A percentile compares a stretch with the other conserved stretches of the same genome.
Conservation (phyloP, 1,140 invertebrate genomes). For the Popillia japonica region DNA sequence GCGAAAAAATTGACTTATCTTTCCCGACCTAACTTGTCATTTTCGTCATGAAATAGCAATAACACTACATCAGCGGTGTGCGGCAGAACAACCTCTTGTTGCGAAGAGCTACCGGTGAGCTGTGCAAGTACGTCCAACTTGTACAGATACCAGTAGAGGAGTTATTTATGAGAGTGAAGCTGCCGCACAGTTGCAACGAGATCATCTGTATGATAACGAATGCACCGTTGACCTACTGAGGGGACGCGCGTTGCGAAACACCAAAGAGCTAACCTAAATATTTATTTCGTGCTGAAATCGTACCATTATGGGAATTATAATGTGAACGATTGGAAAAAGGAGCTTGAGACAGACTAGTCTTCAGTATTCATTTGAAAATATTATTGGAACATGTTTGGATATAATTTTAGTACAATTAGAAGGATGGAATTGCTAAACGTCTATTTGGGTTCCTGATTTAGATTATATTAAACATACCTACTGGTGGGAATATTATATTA, state of each 20-base stretch:
- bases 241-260: slow-evolving; percentile 13
- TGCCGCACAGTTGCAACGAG: slow-evolving; percentile 17
- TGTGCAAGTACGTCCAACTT: not conserved
- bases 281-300: slow-evolving; percentile 12
- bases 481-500: too few species aligned
- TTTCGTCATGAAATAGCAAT: slow-evolving; percentile 35
- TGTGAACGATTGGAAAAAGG: not conserved
- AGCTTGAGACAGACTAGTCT: too few species aligned
- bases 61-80: slow-evolving; percentile 22
- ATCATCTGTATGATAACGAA: slow-evolving; percentile 34
- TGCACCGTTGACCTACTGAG: slow-evolving; percentile 32
- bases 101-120: slow-evolving; percentile 7
- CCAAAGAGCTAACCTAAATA: slow-evolving; percentile 30
- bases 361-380: too few species aligned
- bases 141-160: not conserved
- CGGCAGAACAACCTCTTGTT: not conserved
- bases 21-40: slow-evolving; percentile 15
- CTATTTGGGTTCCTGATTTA: too few species aligned
- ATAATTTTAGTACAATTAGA: too few species aligned
- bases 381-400: too few species aligned
- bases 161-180: slow-evolving; percentile 16
- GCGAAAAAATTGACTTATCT: slow-evolving; percentile 14
- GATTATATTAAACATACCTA: too few species aligned
- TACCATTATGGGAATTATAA: not conserved
- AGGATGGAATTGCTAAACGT: too few species aligned